Evolutionary conservation across 2,113 vertebrate species (phyloP).

Genomic region (Artemisiospiza belli): DNA sequence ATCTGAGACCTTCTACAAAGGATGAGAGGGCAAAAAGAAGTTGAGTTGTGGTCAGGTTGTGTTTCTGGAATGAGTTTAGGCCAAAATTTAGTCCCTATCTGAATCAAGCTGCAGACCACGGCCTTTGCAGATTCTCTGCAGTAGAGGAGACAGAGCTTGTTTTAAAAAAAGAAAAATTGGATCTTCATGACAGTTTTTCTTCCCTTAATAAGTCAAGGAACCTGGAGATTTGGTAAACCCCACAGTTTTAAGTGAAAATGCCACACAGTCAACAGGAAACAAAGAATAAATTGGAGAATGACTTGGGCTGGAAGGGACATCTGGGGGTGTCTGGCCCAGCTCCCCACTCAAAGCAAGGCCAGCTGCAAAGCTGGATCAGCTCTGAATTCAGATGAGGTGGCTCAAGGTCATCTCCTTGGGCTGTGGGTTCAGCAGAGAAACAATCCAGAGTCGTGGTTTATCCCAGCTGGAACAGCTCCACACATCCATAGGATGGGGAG

Average conservation of each 20-base stretch:
- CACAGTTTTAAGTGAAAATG: background rate
- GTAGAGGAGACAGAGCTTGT: fast-evolving
- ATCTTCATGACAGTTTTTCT: background rate
- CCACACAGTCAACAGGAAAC: background rate
- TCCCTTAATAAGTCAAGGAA: background rate
- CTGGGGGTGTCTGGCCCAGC: background rate
- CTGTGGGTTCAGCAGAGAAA: background rate
- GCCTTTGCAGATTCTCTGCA: background rate
- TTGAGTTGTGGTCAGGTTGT: fast-evolving
- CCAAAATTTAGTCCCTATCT: background rate
- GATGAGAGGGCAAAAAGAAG: background rate
- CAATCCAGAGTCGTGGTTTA: background rate
- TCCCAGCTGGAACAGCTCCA: background rate
- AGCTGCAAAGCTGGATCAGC: background rate
- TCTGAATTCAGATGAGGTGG: background rate
- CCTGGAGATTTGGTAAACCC: background rate
- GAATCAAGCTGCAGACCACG: background rate
- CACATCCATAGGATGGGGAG: background rate
- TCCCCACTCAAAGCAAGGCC: background rate
- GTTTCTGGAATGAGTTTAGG: background rate
- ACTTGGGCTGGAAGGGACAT: background rate
- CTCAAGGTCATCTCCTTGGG: background rate
- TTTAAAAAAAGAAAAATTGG: background rate
- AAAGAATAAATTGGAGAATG: background rate
- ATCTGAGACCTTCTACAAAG: background rate